Base-by-base conservation (phyloP, 2,797 vertebrate species). In the Rhinophrynus dorsalis region DNA sequence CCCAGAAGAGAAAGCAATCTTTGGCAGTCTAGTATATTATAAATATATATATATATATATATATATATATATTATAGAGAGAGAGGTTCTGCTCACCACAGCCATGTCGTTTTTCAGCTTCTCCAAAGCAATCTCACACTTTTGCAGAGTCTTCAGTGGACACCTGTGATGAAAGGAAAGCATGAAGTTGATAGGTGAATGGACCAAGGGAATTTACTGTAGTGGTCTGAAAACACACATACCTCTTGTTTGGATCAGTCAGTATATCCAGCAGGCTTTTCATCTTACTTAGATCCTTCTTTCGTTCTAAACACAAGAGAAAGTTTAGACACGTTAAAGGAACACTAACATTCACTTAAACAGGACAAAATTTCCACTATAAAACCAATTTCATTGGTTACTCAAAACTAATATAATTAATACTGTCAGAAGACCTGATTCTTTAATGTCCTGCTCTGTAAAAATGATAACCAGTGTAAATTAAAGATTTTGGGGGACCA, bases 101-200 rank as follows among this genome's bases (percentile, higher is more conserved):
- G 96, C 96, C 97, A 99, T 98, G 81, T 99, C 97, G 4, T 98
- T 98, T 81, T 97, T 98, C 72, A 99, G 90, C 71, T 98, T 99
- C 85, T 99, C 96, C 76, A 99, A 70, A 21, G 97, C 97, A 1
- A 99, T 98, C 81, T 99, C 97, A 27, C 96, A 99, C 76, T 99
- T 99, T 83, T 99, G 96, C 55, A 99, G 80, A 0, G 96, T 98
- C 82, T 95, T 97, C 80, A 99, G 85, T 12, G 96, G 95, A 81
- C 96, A 99, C 66, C 97, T 99, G 80, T 27, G 17, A 15, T 3
- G 13, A 50, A 15, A 48, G n/a, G 9, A 6, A 13, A 6, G n/a
- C 50, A 54, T 32, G 1, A 21, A 20, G 27, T 17, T 3, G 13
- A 51, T 17, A 44, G 4, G 4, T 9, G 9, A 30, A 2, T 18